phyloP scores from a whole-genome alignment of 1,140 invertebrate species.

The Neodiprion lecontei region DNA sequence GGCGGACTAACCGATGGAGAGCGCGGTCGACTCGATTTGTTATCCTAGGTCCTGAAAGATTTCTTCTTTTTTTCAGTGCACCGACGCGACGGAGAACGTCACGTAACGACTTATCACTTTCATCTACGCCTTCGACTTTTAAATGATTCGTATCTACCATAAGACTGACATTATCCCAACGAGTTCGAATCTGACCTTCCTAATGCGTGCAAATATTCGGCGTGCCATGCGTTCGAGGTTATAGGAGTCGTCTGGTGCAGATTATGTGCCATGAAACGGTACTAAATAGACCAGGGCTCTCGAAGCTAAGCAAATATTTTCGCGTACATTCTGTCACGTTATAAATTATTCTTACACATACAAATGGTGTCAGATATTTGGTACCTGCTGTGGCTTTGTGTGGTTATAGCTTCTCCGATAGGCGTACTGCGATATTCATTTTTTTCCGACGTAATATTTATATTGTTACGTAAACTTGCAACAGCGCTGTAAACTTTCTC shows the following conservation, averaged over 20 bases:
- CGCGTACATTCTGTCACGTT: not conserved
- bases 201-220: not conserved
- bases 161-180: not conserved
- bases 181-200: not conserved
- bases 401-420: not conserved
- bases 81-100: no score
- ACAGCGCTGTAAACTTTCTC: no score
- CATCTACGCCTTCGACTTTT: no score
- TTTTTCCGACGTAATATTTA: not conserved
- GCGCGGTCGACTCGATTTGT: not conserved
- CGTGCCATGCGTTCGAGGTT: not conserved
- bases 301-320: not conserved
- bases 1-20: not conserved
- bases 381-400: not conserved
- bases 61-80: no score
- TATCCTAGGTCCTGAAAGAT: conserved; percentile 2
- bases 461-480: no score
- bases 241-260: not conserved
- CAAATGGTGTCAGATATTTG: not conserved
- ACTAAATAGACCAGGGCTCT: not conserved
- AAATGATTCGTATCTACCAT: no score
- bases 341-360: not conserved
- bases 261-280: conserved; percentile 1
- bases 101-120: no score
- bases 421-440: not conserved